Evolutionary conservation across 1,140 invertebrate genomes (phyloP).

Genomic region (Delia radicum): DNA sequence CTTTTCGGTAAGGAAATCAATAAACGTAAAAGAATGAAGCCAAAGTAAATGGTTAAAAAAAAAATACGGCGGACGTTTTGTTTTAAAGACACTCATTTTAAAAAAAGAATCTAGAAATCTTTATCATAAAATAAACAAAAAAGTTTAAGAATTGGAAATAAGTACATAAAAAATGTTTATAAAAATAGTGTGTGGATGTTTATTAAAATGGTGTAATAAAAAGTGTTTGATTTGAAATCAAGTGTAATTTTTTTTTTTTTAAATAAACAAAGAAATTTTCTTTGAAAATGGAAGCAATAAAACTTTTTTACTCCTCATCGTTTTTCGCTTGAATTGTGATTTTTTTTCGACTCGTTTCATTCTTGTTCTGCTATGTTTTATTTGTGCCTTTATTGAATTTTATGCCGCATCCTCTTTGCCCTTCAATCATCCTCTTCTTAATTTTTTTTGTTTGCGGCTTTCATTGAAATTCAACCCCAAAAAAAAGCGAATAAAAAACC

Average conservation of each 20-base stretch:
- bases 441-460: constrained; percentile 12
- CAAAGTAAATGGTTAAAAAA: constrained; percentile 1
- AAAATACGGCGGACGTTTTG: neutral
- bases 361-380: constrained; percentile 8
- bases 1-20: constrained; percentile 19
- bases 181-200: neutral
- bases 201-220: neutral
- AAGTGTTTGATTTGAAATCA: neutral
- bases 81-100: neutral
- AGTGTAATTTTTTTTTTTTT: constrained; percentile 14
- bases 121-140: neutral
- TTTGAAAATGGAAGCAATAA: constrained; percentile 18
- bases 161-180: neutral
- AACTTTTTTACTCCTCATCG: neutral
- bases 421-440: constrained; percentile 20
- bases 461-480: constrained; percentile 23
- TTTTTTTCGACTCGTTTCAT: constrained; percentile 4
- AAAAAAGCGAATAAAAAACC: constrained; percentile 17
- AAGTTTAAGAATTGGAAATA: neutral
- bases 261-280: constrained; percentile 20
- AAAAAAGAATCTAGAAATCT: neutral
- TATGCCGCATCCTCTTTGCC: constrained; percentile 22
- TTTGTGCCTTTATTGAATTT: constrained; percentile 15
- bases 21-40: constrained; percentile 17
- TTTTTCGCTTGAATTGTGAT: constrained; percentile 16